Evolutionary conservation across 2,888 invertebrate species (phyloP).

Genomic region (Synanthedon myopaeformis): DNA sequence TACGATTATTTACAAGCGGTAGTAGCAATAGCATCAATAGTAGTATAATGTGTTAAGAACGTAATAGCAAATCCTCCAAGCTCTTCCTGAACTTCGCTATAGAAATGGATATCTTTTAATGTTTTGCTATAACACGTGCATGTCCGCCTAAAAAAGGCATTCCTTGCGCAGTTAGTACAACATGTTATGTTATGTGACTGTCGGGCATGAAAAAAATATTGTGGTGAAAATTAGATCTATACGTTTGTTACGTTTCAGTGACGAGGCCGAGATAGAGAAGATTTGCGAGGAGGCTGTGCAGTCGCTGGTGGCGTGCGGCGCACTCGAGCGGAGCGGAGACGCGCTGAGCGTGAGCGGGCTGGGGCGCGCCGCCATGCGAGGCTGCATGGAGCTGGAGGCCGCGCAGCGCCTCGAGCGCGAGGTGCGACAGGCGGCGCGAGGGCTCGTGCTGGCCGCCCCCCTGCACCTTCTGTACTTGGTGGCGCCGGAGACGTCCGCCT

Average conservation of each 20-base stretch:
- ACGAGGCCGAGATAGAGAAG: slow-evolving; percentile 22
- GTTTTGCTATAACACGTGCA: too few relatives aligned
- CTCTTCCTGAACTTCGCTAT: too few relatives aligned
- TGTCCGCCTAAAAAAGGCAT: too few relatives aligned
- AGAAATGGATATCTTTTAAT: too few relatives aligned
- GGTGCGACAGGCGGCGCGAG: slow-evolving; percentile 76
- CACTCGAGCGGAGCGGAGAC: slow-evolving; percentile 12
- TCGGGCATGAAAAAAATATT: too few relatives aligned
- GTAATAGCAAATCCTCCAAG: too few relatives aligned
- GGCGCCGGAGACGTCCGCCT: slow-evolving; percentile 76
- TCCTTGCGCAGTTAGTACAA: too few relatives aligned
- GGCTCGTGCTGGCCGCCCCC: slow-evolving; percentile 82
- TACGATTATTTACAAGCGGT: too few relatives aligned
- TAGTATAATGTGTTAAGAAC: too few relatives aligned
- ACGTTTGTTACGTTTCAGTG: not conserved
- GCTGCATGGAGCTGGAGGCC: slow-evolving; percentile 81
- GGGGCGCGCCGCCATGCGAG: slow-evolving; percentile 79
- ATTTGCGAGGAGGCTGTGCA: slow-evolving; percentile 33
- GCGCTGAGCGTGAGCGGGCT: slow-evolving; percentile 83
- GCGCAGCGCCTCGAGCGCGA: slow-evolving; percentile 82
- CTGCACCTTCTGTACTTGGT: slow-evolving; percentile 91
- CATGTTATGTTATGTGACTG: too few relatives aligned
- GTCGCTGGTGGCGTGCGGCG: slow-evolving; percentile 30
- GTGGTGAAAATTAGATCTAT: not conserved
- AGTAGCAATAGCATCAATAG: too few relatives aligned